Base-by-base conservation (phyloP, 2,888 invertebrate genomes). In the Drosophila quinaria region DNA sequence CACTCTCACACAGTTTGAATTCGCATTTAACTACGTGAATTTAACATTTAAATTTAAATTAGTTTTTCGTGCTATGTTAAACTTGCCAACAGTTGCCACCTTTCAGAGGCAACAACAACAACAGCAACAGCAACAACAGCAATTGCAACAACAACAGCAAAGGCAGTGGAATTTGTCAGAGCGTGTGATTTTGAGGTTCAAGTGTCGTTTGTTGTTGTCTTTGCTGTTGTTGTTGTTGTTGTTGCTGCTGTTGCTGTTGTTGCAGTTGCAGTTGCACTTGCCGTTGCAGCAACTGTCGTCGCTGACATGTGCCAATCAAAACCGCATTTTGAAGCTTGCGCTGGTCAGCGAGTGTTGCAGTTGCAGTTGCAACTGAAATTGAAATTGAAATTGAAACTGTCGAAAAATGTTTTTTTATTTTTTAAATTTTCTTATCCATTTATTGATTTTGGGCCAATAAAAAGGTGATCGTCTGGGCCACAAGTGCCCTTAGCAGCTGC, bases 11-110 rank as follows among this genome's bases (percentile, higher is more conserved):
- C 37, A 70, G 74, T 71, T 69, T 69, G 78, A 78, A 52, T 78
- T 78, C 75, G 78, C 63, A 66, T 75, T 75, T 68, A 52, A 70
- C 74, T 87, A 66, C 89, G 90, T 89, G 89, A 84, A 80, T 78
- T 80, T 78, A 79, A 84, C 85, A 86, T 90, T 90, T 90, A 90
- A 89, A 90, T 90, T 90, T 81, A 90, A 90, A 90, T 90, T 90
- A 89, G 90, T 90, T 90, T 90, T 90, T 90, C 90, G 90, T 90
- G 90, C 90, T 64, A 76, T 80, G 70, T 67, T 70, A 52, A 71
- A 63, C 59, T 59, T 52, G 63, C 75, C 56, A 66, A 66, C 66
- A 50, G 78, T 78, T 75, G 79, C 75, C 78, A 78, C 78, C 79
- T 78, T 79, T 42, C 42, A 59, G 25, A 50, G 13, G 52, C 60